Evolutionary conservation across 2,888 invertebrate genomes (phyloP).

Genomic region (Petrolisthes manimaculis): DNA sequence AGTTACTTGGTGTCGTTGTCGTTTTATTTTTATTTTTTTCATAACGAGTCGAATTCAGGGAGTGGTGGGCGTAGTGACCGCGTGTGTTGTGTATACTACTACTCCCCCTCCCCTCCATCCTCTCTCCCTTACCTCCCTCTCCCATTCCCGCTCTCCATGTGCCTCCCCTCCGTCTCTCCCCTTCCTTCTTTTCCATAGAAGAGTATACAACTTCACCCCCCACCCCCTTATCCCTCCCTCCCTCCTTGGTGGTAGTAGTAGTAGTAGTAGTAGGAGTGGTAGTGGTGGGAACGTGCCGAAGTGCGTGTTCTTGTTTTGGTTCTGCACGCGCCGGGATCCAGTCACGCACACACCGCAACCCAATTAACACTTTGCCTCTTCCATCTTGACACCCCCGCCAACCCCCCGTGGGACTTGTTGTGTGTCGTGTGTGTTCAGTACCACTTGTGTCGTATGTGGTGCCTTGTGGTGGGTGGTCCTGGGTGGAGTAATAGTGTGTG

Average conservation of each 20-base stretch:
- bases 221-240: slow-evolving; percentile 5
- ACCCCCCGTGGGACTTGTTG: not conserved
- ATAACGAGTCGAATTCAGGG: not conserved
- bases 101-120: not conserved
- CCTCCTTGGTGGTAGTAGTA: slow-evolving; percentile 16
- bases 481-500: not conserved
- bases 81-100: slow-evolving; percentile 23
- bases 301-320: slow-evolving; percentile 60
- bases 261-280: not conserved
- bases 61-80: not conserved
- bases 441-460: slow-evolving; percentile 3
- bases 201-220: not conserved
- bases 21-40: not conserved
- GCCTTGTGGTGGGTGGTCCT: not conserved
- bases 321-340: slow-evolving; percentile 49
- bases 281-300: slow-evolving; percentile 42
- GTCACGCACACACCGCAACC: slow-evolving; percentile 43
- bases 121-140: not conserved
- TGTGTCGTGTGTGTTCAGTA: too few relatives aligned
- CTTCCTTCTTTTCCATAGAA: not conserved
- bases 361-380: slow-evolving; percentile 19
- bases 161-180: slow-evolving; percentile 2
- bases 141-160: not conserved
- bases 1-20: too few relatives aligned
- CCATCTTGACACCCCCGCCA: slow-evolving; percentile 12